A percentile compares a stretch with the other conserved stretches of the same genome.
These are phyloP conservation scores for Tinea pellionella DNA, from an alignment of 2,888 invertebrate genomes.

Conservation along the genomic window DNA sequence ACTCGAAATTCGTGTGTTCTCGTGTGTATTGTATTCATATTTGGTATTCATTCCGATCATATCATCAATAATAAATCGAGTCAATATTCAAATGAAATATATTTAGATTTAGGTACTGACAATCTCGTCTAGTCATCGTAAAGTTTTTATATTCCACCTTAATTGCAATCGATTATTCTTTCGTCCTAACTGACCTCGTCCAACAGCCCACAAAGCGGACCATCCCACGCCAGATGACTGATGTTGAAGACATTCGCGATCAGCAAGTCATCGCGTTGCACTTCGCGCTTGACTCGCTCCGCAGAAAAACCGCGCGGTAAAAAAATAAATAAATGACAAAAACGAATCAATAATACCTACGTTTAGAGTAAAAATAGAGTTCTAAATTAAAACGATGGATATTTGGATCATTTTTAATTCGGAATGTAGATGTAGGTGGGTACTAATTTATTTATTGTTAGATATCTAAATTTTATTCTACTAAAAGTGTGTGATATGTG, in stretches of 20 bases:
- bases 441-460: too few species aligned
- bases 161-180: constrained; percentile 26
- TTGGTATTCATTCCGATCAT: background rate
- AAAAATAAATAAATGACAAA: background rate
- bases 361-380: background rate
- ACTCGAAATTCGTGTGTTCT: background rate
- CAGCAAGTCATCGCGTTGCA: constrained; percentile 2
- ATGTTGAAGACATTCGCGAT: background rate
- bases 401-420: background rate
- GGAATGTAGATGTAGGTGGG: too few species aligned
- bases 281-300: background rate
- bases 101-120: background rate
- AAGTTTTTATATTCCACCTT: constrained; percentile 23
- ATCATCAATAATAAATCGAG: background rate
- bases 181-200: constrained; percentile 29
- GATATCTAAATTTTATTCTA: too few species aligned
- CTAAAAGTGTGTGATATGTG: too few species aligned
- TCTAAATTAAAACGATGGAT: too few species aligned
- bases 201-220: background rate
- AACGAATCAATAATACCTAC: background rate
- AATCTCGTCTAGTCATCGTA: constrained; percentile 13
- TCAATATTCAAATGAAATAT: constrained; percentile 1
- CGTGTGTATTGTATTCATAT: too few species aligned
- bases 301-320: background rate
- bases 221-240: constrained; percentile 1